Conservation (phyloP, 1,140 invertebrate species). For the Drosophila ercepeae region DNA sequence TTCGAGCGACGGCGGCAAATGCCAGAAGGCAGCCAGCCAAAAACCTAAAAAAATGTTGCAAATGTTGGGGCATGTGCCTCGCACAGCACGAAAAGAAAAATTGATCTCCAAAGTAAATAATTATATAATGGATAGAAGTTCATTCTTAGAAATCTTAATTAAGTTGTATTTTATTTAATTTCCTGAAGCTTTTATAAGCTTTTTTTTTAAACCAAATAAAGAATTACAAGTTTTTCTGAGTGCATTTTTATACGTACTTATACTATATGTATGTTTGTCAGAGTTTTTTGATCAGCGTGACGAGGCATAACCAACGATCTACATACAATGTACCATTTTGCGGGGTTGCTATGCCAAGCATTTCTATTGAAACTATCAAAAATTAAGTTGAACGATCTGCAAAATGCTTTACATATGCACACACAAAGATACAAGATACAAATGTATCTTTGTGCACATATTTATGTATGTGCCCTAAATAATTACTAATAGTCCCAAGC, state of each 20-base stretch:
- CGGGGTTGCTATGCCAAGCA: slow-evolving; percentile 52
- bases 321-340: slow-evolving; percentile 47
- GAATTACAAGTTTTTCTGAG: background rate
- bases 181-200: background rate
- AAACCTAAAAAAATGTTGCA: slow-evolving; percentile 49
- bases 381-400: slow-evolving; percentile 57
- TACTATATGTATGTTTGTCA: background rate
- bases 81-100: slow-evolving; percentile 1
- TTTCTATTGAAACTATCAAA: slow-evolving; percentile 45
- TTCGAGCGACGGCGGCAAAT: slow-evolving; percentile 43
- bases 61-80: slow-evolving; percentile 44
- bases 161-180: background rate
- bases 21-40: slow-evolving; percentile 60
- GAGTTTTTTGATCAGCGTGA: slow-evolving; percentile 44
- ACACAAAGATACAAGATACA: slow-evolving; percentile 1
- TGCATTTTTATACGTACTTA: background rate
- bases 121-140: no score
- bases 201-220: background rate
- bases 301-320: slow-evolving; percentile 48
- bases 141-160: no score
- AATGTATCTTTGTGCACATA: slow-evolving; percentile 4
- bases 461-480: slow-evolving; percentile 4
- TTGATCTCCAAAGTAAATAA: background rate
- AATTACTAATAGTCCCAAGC: slow-evolving; percentile 23
- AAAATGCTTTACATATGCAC: slow-evolving; percentile 32